Conservation (phyloP, 2,113 vertebrate genomes). For the Ophiodon elongatus region DNA sequence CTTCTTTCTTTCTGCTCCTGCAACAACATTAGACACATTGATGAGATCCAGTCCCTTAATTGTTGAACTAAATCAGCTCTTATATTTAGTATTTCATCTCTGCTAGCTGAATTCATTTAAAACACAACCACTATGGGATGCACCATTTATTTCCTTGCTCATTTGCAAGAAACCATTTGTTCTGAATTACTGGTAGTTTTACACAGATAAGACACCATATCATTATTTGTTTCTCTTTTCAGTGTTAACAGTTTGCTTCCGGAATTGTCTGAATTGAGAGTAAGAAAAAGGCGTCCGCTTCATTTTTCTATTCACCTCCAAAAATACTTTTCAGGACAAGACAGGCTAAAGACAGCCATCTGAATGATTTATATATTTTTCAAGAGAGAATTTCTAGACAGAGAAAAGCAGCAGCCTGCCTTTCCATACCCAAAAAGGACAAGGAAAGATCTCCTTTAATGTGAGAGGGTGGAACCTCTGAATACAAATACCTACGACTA, state of each 20-base stretch:
- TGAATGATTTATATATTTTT: slow-evolving; percentile 15
- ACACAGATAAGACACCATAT: neutral
- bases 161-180: slow-evolving; percentile 5
- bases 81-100: neutral
- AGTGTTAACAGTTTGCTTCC: neutral
- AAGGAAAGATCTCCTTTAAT: slow-evolving; percentile 27
- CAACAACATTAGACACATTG: neutral
- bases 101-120: neutral
- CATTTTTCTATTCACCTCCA: slow-evolving; percentile 1
- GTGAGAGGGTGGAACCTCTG: slow-evolving; percentile 21
- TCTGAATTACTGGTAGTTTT: neutral
- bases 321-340: slow-evolving; percentile 14
- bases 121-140: neutral
- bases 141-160: neutral
- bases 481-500: slow-evolving; percentile 41
- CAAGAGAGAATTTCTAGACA: slow-evolving; percentile 33
- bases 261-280: neutral
- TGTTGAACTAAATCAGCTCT: slow-evolving; percentile 7
- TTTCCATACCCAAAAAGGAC: slow-evolving; percentile 48
- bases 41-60: neutral
- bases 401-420: slow-evolving; percentile 18
- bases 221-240: neutral
- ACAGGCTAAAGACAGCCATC: neutral
- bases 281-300: neutral
- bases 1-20: slow-evolving; percentile 8